Evolutionary conservation across 2,888 invertebrate genomes (phyloP).

Genomic region (Nebria salina): DNA sequence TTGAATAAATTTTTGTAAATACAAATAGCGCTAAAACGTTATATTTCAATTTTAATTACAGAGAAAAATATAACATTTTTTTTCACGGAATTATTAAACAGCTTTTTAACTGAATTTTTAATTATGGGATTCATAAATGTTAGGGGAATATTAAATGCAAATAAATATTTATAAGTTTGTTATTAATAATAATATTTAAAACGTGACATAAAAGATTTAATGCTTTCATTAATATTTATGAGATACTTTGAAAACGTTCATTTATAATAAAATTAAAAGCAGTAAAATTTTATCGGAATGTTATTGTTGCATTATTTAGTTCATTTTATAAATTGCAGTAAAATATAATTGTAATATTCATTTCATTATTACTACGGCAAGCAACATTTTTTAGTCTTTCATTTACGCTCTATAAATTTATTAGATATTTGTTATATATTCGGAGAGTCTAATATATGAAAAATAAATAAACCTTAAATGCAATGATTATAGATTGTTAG

Average conservation of each 20-base stretch:
- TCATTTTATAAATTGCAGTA: no score
- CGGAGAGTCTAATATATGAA: no score
- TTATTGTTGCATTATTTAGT: no score
- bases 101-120: slow-evolving; percentile 12
- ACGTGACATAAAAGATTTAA: background rate
- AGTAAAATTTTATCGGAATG: no score
- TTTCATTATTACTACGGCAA: no score
- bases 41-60: slow-evolving; percentile 41
- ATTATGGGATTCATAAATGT: background rate
- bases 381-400: no score
- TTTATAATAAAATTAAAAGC: background rate
- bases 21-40: slow-evolving; percentile 39
- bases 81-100: background rate
- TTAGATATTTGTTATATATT: no score
- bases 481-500: no score
- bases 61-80: background rate
- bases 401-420: no score
- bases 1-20: slow-evolving; percentile 42
- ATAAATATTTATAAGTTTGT: slow-evolving; percentile 30
- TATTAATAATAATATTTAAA: background rate
- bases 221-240: background rate
- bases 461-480: no score
- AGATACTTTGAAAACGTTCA: background rate
- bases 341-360: no score
- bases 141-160: slow-evolving; percentile 19